Evolutionary conservation across 2,888 invertebrate species (phyloP).

Genomic region (Synergus japonicus): DNA sequence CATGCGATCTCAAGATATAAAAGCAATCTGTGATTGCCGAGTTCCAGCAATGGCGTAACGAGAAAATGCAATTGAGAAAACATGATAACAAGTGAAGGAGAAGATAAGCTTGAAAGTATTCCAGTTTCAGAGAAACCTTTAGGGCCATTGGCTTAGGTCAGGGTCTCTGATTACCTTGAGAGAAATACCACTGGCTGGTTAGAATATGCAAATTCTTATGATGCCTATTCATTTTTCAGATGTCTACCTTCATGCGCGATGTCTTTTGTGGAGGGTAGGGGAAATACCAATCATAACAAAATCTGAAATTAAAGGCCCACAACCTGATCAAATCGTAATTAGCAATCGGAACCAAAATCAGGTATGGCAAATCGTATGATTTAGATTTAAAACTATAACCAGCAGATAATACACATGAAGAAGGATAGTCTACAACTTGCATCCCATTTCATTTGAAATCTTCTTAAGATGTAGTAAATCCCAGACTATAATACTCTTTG

Average conservation of each 20-base stretch:
- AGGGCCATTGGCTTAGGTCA: neutral
- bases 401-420: neutral
- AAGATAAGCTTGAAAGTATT: conserved; percentile 4
- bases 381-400: no score
- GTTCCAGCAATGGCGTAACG: conserved; percentile 18
- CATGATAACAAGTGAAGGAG: neutral
- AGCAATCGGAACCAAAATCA: neutral
- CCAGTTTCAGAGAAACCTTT: neutral
- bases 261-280: neutral
- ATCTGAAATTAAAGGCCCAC: neutral
- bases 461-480: conserved; percentile 23
- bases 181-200: neutral
- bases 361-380: no score
- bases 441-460: conserved; percentile 16
- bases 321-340: neutral
- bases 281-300: neutral
- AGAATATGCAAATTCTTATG: neutral
- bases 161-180: neutral
- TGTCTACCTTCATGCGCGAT: neutral
- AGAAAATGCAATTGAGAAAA: conserved; percentile 31
- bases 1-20: conserved; percentile 21
- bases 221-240: neutral
- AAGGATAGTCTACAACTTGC: neutral
- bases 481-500: neutral
- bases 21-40: conserved; percentile 14